Evolutionary conservation across 2,113 vertebrate species (phyloP).

Genomic region (Drymodes brunneopygia): DNA sequence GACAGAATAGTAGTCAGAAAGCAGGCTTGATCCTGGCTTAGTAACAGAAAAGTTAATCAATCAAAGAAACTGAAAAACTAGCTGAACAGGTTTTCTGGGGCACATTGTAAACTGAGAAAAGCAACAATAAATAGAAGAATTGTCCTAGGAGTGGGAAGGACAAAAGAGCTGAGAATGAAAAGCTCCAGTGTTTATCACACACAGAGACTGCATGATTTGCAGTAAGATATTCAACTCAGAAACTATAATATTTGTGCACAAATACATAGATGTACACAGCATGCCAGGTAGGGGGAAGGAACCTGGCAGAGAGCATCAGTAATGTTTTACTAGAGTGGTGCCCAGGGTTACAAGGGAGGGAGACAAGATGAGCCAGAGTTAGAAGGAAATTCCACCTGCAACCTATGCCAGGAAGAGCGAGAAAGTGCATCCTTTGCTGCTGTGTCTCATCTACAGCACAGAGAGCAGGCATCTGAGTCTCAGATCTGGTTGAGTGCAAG

Average conservation of each 20-base stretch:
- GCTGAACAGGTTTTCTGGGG: slow-evolving; percentile 32
- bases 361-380: not conserved
- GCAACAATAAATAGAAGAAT: not conserved
- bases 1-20: not conserved
- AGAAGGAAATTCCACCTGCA: not conserved
- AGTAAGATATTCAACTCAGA: not conserved
- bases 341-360: not conserved
- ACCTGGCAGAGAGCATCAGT: not conserved
- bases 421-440: not conserved
- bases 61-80: not conserved
- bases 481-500: not conserved
- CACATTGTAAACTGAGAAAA: not conserved
- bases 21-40: not conserved
- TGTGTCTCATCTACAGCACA: not conserved
- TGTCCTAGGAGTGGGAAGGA: not conserved
- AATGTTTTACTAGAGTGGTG: not conserved
- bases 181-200: not conserved
- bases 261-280: not conserved
- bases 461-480: accelerated
- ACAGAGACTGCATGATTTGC: not conserved
- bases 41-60: not conserved
- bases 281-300: not conserved
- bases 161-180: not conserved
- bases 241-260: not conserved
- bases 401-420: not conserved